Conservation (phyloP, 2,113 vertebrate species). For the Menura novaehollandiae region DNA sequence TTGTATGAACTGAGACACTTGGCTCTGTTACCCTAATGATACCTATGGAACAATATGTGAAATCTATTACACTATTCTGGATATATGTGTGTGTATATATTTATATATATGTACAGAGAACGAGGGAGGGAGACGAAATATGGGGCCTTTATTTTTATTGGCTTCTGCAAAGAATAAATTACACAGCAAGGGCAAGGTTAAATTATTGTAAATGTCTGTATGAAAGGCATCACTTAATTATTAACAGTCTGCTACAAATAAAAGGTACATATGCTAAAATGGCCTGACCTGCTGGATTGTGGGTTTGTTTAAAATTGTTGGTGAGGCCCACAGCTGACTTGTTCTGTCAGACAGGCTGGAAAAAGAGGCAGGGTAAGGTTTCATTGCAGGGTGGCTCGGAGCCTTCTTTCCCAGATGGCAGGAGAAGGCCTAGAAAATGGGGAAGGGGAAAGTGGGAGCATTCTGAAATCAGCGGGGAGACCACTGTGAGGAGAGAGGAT, state of each 20-base stretch:
- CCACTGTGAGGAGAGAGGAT: accelerated
- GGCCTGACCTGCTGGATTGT: slow-evolving; percentile 32
- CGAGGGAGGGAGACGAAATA: slow-evolving; percentile 5
- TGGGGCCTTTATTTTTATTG: slow-evolving; percentile 67
- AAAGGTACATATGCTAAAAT: slow-evolving; percentile 61
- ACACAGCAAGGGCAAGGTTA: slow-evolving; percentile 58
- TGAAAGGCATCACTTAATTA: slow-evolving; percentile 70
- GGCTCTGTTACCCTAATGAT: slow-evolving; percentile 54
- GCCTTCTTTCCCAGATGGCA: slow-evolving; percentile 33
- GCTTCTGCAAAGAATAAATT: slow-evolving; percentile 62
- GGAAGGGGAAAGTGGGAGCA: background rate
- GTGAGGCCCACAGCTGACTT: slow-evolving; percentile 55
- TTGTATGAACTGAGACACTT: slow-evolving; percentile 65
- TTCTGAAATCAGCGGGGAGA: background rate
- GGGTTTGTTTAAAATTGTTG: slow-evolving; percentile 11
- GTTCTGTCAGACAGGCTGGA: slow-evolving; percentile 39
- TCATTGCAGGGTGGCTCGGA: slow-evolving; percentile 10
- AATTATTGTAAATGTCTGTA: slow-evolving; percentile 68
- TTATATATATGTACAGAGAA: slow-evolving; percentile 26
- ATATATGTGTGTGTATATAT: background rate
- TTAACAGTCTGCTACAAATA: slow-evolving; percentile 61
- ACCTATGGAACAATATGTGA: slow-evolving; percentile 67
- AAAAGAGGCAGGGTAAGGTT: slow-evolving; percentile 48
- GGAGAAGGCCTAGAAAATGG: background rate
- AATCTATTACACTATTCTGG: slow-evolving; percentile 62